Base-by-base conservation (phyloP, 2,113 vertebrate genomes). In the Noctilio leporinus region DNA sequence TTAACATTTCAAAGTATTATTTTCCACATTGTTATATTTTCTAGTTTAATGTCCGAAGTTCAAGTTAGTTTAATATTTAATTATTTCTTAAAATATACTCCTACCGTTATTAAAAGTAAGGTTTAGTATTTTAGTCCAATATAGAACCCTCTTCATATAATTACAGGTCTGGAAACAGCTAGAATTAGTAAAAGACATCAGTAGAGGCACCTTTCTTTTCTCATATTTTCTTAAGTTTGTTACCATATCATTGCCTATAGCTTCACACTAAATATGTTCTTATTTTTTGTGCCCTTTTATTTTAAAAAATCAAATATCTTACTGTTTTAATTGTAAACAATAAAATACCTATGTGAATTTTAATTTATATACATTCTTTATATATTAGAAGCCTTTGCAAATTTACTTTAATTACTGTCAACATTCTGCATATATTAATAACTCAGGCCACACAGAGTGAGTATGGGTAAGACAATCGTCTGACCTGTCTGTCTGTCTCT, bases 311-410 rank as follows among this genome's bases (percentile, higher is more conserved):
- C 80, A 97, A 91, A 73, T 35, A 97, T 90, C 30, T 59, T 84
- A 89, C 95, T 69, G 89, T 97, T 98, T 26, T 26, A 92, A 97
- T 95, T 97, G 80, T 91, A 98, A 97, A 98, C 95, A 89, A 95
- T 98, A 97, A 96, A 97, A 98, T 95, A 47, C 45, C 47, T 96
- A 92, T 83, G 96, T 97, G 97, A 95, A 97, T 95, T 97, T 86
- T 96, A 95, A 96, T 95, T 96, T 98, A 94, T 86, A 89, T 96
- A 96, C 76, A 97, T 59, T 96, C n/a, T 94, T 98, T 97, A 98
- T 95, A 95, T 76, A 67, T 67, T 91, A 82, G 92, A 97, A 96
- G 45, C 95, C 95, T 98, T 97, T 97, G 97, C 94, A 98, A 96
- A 85, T 96, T 96, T 96, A 69, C 65, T 96, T 97, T 98, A 96